Evolutionary conservation across 2,888 invertebrate species (phyloP).

Genomic region (Drosophila affinis): DNA sequence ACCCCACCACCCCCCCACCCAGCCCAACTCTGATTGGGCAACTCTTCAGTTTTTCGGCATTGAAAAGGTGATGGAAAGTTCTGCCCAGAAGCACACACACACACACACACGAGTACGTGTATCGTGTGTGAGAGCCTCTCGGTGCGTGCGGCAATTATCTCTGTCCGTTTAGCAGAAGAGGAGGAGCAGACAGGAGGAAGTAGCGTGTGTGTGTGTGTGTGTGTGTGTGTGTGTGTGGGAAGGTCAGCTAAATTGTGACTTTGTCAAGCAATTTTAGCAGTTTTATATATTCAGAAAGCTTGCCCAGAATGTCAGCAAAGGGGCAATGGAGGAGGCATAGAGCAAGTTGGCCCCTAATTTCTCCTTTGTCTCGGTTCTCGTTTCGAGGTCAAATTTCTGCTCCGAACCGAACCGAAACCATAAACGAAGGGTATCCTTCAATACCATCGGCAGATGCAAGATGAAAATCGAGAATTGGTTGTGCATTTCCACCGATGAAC

Average conservation of each 20-base stretch:
- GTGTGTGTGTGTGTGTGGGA: not conserved
- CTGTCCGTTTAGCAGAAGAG: slow-evolving; percentile 3
- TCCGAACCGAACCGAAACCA: not conserved
- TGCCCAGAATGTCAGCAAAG: not conserved
- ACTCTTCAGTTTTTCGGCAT: not conserved
- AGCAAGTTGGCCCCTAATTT: not conserved
- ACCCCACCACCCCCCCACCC: not conserved
- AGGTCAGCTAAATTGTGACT: slow-evolving; percentile 49
- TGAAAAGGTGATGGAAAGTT: slow-evolving; percentile 19
- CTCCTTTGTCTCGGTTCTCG: not conserved
- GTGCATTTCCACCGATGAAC: not conserved
- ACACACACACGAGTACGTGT: not conserved
- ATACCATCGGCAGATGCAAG: not conserved
- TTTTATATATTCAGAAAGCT: slow-evolving; percentile 61
- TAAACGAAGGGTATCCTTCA: not conserved
- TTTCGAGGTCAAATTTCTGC: too few relatives aligned
- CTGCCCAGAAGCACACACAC: not conserved
- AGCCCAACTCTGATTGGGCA: not conserved
- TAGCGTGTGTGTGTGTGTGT: not conserved
- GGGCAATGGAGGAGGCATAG: too few relatives aligned
- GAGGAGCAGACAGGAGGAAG: not conserved
- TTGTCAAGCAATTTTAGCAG: slow-evolving; percentile 69
- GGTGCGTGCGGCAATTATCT: slow-evolving; percentile 15
- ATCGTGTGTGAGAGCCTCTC: not conserved
- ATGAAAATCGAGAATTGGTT: too few relatives aligned